phyloP scores from a whole-genome alignment of 2,888 invertebrate species.

The Dorcus hopei region DNA sequence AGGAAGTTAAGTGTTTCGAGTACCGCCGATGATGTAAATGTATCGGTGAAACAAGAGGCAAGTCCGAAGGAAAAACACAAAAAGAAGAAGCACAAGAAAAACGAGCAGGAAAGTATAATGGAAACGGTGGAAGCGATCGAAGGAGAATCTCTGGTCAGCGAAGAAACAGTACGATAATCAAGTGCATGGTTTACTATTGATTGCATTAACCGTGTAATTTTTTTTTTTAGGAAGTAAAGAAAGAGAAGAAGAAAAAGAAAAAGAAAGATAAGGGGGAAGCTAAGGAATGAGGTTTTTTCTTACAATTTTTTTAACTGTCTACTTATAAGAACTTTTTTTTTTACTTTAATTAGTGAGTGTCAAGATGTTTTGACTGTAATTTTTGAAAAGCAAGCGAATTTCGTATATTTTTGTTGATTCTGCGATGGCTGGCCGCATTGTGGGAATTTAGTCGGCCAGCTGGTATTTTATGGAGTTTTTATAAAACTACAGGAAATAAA shows the following conservation, averaged over 20 bases:
- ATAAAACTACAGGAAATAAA: too few relatives aligned
- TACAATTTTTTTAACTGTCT: too few relatives aligned
- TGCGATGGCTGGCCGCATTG: too few relatives aligned
- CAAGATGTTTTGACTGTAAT: too few relatives aligned
- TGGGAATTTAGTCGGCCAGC: constrained; percentile 12
- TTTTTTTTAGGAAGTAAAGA: constrained; percentile 49
- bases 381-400: too few relatives aligned
- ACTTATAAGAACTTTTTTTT: too few relatives aligned
- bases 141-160: constrained; percentile 37
- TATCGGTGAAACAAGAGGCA: constrained; percentile 46
- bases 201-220: constrained; percentile 1
- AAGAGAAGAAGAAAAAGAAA: constrained; percentile 76
- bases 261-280: constrained; percentile 70
- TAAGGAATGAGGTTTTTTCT: constrained; percentile 43
- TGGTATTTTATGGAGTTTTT: too few relatives aligned
- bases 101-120: constrained; percentile 38
- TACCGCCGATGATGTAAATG: constrained; percentile 26
- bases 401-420: too few relatives aligned
- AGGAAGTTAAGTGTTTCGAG: constrained; percentile 26
- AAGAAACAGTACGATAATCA: constrained; percentile 37
- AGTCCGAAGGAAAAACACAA: constrained; percentile 65
- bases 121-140: constrained; percentile 36
- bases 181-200: not conserved
- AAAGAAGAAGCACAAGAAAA: constrained; percentile 58
- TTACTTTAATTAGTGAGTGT: too few relatives aligned